Conservation (phyloP, 2,113 vertebrate genomes). For the Xenopus borealis region DNA sequence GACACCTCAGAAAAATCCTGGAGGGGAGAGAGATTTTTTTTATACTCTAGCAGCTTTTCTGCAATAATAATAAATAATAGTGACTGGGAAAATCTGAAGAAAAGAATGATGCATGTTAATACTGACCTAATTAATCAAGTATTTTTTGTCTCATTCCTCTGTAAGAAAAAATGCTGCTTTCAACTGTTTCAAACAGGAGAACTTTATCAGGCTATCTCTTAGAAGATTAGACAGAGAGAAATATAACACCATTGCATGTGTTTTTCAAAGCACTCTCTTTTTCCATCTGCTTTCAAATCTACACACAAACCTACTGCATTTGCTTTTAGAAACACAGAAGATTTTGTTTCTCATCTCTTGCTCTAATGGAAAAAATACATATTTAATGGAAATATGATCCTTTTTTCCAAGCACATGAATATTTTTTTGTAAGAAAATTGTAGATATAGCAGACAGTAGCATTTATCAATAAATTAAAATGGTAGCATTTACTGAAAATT, state of each 20-base stretch:
- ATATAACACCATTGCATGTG: conserved; percentile 50
- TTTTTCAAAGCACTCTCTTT: conserved; percentile 69
- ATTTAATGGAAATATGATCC: conserved; percentile 26
- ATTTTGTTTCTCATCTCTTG: conserved; percentile 55
- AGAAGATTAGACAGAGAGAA: conserved; percentile 55
- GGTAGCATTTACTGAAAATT: too few species aligned
- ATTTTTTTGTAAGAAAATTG: conserved; percentile 12
- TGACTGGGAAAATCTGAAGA: not conserved
- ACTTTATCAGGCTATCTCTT: conserved; percentile 64
- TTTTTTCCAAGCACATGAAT: not conserved
- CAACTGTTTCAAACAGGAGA: conserved; percentile 60
- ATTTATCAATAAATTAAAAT: too few species aligned
- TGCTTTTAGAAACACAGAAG: conserved; percentile 61
- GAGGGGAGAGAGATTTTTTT: not conserved
- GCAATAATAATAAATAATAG: conserved; percentile 29
- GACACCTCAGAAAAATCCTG: too few species aligned
- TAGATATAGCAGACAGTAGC: not conserved
- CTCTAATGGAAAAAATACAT: conserved; percentile 33
- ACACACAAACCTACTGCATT: conserved; percentile 60
- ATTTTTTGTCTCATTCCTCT: conserved; percentile 52
- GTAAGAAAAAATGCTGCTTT: conserved; percentile 55
- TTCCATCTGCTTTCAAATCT: conserved; percentile 69
- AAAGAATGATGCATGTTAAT: conserved; percentile 41
- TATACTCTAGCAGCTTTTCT: not conserved
- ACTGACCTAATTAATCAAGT: conserved; percentile 64